Evolutionary conservation across 2,888 invertebrate genomes (phyloP).

Genomic region (Palloptera scutellata): DNA sequence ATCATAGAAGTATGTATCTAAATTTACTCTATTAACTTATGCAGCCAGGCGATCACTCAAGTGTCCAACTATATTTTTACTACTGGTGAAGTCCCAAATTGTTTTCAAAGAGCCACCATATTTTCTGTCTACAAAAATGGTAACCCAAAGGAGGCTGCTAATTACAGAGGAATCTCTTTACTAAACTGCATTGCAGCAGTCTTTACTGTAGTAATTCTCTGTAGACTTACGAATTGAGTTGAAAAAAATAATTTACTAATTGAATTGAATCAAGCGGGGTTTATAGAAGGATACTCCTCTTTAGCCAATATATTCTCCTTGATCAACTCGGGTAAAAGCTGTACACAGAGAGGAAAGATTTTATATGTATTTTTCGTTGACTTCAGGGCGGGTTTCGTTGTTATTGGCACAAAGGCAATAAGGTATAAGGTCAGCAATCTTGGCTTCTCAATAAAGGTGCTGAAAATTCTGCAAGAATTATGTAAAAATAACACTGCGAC

Average conservation of each 20-base stretch:
- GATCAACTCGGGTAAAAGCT: neutral
- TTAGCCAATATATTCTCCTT: conserved; percentile 8
- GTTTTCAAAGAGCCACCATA: too few relatives aligned
- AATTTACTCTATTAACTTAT: too few relatives aligned
- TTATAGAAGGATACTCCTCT: conserved; percentile 10
- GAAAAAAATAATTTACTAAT: conserved; percentile 3
- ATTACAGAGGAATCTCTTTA: too few relatives aligned
- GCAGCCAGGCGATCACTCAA: too few relatives aligned
- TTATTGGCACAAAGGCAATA: conserved; percentile 8
- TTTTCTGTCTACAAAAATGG: too few relatives aligned
- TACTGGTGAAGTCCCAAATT: neutral
- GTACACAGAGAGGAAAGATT: conserved; percentile 8
- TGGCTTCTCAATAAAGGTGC: conserved; percentile 23
- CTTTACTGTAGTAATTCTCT: neutral
- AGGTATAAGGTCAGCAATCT: conserved; percentile 18
- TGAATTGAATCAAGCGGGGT: conserved; percentile 3
- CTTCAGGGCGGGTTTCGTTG: conserved; percentile 19
- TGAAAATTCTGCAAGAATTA: conserved; percentile 10
- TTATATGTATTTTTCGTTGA: conserved; percentile 29
- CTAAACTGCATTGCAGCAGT: neutral
- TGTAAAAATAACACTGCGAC: conserved; percentile 5
- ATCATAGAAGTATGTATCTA: too few relatives aligned
- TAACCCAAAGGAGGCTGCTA: too few relatives aligned
- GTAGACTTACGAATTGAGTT: conserved; percentile 10
- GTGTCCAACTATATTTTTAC: too few relatives aligned